Conservation (phyloP, 2,888 invertebrate species). For the Carterocephalus palaemon region DNA sequence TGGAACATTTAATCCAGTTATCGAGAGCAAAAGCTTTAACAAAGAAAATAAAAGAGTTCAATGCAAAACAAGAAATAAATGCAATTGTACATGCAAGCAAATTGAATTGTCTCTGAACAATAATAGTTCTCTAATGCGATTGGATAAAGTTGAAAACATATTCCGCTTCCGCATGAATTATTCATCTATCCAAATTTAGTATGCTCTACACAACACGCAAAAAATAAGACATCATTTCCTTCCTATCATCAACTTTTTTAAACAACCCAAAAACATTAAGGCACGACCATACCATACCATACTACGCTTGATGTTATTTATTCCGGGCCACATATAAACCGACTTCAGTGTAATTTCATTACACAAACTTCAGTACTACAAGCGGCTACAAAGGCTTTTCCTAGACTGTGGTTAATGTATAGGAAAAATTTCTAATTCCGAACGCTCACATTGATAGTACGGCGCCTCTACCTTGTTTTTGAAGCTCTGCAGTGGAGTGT, state of each 20-base stretch:
- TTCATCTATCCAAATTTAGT: slow-evolving; percentile 36
- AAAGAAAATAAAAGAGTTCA: slow-evolving; percentile 16
- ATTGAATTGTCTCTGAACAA: slow-evolving; percentile 36
- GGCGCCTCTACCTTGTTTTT: slow-evolving; percentile 72
- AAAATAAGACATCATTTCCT: slow-evolving; percentile 27
- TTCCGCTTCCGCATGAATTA: slow-evolving; percentile 44
- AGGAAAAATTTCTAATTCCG: slow-evolving; percentile 64
- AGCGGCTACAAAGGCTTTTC: slow-evolving; percentile 24
- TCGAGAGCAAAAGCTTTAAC: slow-evolving; percentile 5
- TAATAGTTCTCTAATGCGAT: slow-evolving; percentile 35
- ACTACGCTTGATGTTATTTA: slow-evolving; percentile 5
- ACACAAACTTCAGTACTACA: slow-evolving; percentile 7
- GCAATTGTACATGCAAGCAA: slow-evolving; percentile 16
- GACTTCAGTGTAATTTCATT: slow-evolving; percentile 9
- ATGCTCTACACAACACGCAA: slow-evolving; percentile 25
- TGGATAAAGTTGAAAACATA: slow-evolving; percentile 44
- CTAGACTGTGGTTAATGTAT: slow-evolving; percentile 55
- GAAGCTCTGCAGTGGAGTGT: slow-evolving; percentile 76
- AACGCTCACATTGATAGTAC: slow-evolving; percentile 68
- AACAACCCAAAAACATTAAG: slow-evolving; percentile 9
- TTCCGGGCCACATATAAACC: slow-evolving; percentile 10
- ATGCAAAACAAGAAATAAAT: slow-evolving; percentile 16
- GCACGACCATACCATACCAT: slow-evolving; percentile 10
- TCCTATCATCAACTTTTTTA: slow-evolving; percentile 26
- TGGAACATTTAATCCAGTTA: slow-evolving; percentile 9